Evolutionary conservation across 2,113 vertebrate genomes (phyloP).

Genomic region (Charadrius vociferus): DNA sequence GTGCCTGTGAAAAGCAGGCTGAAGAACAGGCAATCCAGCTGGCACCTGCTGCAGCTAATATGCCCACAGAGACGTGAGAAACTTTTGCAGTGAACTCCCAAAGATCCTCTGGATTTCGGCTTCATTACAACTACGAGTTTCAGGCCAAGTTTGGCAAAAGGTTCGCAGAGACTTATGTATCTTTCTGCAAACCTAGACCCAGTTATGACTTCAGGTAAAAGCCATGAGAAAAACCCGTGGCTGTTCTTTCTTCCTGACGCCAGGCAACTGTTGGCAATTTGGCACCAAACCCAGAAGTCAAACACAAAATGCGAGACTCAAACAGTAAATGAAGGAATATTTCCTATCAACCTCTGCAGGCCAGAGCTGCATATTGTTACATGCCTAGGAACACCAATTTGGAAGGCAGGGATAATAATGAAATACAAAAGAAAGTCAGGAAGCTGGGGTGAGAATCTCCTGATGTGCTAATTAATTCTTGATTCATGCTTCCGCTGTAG

Average conservation of each 20-base stretch:
- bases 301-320: background rate
- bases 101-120: background rate
- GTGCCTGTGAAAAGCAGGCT: background rate
- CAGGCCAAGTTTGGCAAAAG: background rate
- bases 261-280: background rate
- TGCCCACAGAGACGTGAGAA: background rate
- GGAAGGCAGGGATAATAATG: background rate
- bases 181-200: background rate
- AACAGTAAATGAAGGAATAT: background rate
- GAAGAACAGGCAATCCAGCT: background rate
- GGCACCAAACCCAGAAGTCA: background rate
- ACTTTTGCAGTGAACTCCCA: background rate
- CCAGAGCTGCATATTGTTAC: slow-evolving; percentile 4
- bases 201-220: background rate
- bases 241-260: background rate
- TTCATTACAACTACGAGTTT: background rate
- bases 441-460: slow-evolving; percentile 58
- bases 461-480: slow-evolving; percentile 59
- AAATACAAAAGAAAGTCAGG: slow-evolving; percentile 48
- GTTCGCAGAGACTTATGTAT: background rate
- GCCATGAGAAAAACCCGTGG: background rate
- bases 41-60: background rate
- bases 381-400: slow-evolving; percentile 3
- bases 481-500: slow-evolving; percentile 45
- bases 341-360: slow-evolving; percentile 5